Evolutionary conservation across 2,888 invertebrate species (phyloP), one percentile per base, ranked within the genome.

Genomic region (Drosophila cognata): DNA sequence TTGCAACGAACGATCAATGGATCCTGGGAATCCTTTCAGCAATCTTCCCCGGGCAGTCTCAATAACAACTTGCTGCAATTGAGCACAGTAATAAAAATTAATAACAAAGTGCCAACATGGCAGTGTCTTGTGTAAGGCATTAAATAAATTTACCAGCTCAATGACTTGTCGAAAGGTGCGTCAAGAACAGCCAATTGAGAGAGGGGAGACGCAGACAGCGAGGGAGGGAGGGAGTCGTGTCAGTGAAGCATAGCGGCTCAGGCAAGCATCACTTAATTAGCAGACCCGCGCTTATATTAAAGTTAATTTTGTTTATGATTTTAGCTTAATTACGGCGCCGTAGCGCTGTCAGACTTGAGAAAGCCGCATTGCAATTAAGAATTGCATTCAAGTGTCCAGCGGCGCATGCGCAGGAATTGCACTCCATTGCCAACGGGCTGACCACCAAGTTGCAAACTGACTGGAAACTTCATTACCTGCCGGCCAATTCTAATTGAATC

Each of bases 101-200:
- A 84, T 87, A 81, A 87, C 73, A 77, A 86, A 84, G 87, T 87
- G 89, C 68, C 87, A 81, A 81, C 84, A 88, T 76, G 71, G 64
- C 70, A 43, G 72, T 65, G 74, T 74, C 75, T 69, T 74, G 84
- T 78, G 87, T 71, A 61, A 55, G 63, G 46, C 84, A 88, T 89
- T 88, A 80, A 88, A 89, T 89, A 89, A 88, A 89, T 88, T 88
- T 81, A 88, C 88, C 90, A 89, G 78, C 88, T 88, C 75, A 89
- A 88, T 89, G 90, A 88, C 81, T 89, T 88, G 87, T 80, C 90
- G 87, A 88, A 88, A 88, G 87, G 83, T 82, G 77, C 74, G 51
- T 61, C 51, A 59, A 61, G 31, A 4, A 33, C 46, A 48, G 31
- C 8, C 18, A n/a, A 28, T 13, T 10, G 10, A 10, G 25, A 50